Evolutionary conservation across 1,140 invertebrate genomes (phyloP).

Genomic region (Neelides sp.): DNA sequence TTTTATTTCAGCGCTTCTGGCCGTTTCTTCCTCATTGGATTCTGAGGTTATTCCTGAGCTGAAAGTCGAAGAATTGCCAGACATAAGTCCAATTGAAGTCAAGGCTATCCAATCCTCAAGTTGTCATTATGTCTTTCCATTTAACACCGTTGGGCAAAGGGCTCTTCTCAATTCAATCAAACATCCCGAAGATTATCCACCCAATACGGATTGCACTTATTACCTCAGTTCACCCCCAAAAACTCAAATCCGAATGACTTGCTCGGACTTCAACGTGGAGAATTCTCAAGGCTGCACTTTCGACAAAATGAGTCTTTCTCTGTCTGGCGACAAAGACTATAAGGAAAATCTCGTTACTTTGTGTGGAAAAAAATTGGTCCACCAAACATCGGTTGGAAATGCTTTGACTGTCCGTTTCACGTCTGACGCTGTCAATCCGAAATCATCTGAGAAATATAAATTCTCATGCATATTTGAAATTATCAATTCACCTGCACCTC

Average conservation of each 20-base stretch:
- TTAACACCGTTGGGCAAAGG: too few species aligned
- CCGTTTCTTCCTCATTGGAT: too few species aligned
- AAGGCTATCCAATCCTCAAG: too few species aligned
- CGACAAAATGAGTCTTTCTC: slow-evolving; percentile 5
- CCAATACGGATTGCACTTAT: slow-evolving; percentile 1
- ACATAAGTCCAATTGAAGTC: too few species aligned
- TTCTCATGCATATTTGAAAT: slow-evolving; percentile 3
- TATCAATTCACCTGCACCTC: too few species aligned
- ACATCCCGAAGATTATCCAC: not conserved
- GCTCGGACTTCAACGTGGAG: slow-evolving; percentile 9
- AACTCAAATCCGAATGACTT: not conserved
- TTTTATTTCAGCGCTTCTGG: too few species aligned
- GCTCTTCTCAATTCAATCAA: too few species aligned
- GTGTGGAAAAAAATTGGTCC: slow-evolving; percentile 2
- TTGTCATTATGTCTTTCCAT: too few species aligned
- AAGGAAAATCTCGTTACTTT: not conserved
- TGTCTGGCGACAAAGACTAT: not conserved
- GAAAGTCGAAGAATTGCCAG: too few species aligned
- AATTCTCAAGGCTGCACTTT: not conserved
- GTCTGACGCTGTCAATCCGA: slow-evolving; percentile 2
- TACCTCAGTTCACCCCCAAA: not conserved
- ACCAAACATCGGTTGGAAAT: not conserved
- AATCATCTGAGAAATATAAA: not conserved
- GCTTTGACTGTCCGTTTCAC: slow-evolving; percentile 2
- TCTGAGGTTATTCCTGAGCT: too few species aligned